phyloP scores from a whole-genome alignment of 2,797 vertebrate genomes.

The Pseudochirops corinnae region DNA sequence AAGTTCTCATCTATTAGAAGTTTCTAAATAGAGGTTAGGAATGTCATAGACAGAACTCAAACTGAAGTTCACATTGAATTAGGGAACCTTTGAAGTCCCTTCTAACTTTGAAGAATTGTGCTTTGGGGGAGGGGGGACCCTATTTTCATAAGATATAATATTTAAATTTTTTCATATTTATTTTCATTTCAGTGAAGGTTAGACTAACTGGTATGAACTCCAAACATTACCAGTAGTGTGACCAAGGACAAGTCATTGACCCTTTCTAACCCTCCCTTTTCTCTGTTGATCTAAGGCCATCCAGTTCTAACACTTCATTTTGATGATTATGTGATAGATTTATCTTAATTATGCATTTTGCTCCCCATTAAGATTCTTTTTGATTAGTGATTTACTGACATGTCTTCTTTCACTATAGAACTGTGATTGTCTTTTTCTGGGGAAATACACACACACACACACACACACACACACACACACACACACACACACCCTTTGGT shows the following conservation, averaged over 20 bases:
- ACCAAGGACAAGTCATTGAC: not conserved
- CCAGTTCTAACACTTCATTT: not conserved
- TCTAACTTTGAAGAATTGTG: not conserved
- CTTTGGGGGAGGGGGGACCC: not conserved
- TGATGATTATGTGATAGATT: not conserved
- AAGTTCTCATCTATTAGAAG: not conserved
- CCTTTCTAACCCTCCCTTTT: not conserved
- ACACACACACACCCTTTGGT: not conserved
- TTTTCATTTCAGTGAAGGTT: not conserved
- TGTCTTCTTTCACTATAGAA: not conserved
- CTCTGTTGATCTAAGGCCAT: not conserved
- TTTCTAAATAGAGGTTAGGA: not conserved
- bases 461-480: no score
- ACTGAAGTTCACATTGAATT: not conserved
- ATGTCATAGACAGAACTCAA: not conserved
- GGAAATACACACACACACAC: not conserved
- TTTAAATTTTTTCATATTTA: not conserved
- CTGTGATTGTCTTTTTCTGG: not conserved
- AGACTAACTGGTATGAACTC: not conserved
- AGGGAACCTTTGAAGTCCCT: not conserved
- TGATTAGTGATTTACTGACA: not conserved
- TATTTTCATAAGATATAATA: not conserved
- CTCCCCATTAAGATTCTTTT: not conserved
- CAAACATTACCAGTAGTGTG: not conserved
- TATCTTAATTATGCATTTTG: not conserved